These are phyloP conservation scores for Lontra canadensis DNA, from an alignment of 2,113 vertebrate genomes.

Conservation along the genomic window DNA sequence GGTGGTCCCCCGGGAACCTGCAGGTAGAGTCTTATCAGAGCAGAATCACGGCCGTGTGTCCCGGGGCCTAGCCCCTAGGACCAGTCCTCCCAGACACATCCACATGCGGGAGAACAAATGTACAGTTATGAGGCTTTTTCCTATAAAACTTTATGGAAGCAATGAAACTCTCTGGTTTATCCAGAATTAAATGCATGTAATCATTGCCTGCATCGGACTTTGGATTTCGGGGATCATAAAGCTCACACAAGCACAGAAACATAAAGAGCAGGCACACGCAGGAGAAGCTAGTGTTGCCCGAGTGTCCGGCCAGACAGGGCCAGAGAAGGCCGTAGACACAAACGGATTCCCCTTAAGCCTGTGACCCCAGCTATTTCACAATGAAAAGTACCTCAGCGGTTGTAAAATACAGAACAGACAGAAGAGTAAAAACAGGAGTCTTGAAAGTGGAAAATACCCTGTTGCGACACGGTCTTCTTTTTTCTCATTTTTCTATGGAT, in stretches of 20 bases:
- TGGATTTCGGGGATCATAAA: neutral
- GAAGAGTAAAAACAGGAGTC: neutral
- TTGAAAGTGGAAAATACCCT: neutral
- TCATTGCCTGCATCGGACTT: neutral
- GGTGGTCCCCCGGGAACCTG: neutral
- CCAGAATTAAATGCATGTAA: neutral
- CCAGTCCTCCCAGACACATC: neutral
- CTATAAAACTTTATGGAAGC: neutral
- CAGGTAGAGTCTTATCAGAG: neutral
- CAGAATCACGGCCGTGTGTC: neutral
- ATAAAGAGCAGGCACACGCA: neutral
- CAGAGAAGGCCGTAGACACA: neutral
- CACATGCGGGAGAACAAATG: neutral
- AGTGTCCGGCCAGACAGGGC: neutral
- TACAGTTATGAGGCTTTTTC: neutral
- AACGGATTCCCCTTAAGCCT: neutral
- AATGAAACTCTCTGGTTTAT: neutral
- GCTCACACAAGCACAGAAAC: neutral
- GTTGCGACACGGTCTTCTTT: neutral
- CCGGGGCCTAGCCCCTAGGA: rapidly evolving
- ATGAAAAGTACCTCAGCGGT: neutral
- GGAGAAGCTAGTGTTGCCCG: neutral
- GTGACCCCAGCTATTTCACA: neutral
- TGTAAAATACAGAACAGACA: neutral
- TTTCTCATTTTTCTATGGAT: neutral